These are phyloP conservation scores for Agriopis aurantiaria DNA, from an alignment of 2,888 invertebrate species.

Conservation along the genomic window DNA sequence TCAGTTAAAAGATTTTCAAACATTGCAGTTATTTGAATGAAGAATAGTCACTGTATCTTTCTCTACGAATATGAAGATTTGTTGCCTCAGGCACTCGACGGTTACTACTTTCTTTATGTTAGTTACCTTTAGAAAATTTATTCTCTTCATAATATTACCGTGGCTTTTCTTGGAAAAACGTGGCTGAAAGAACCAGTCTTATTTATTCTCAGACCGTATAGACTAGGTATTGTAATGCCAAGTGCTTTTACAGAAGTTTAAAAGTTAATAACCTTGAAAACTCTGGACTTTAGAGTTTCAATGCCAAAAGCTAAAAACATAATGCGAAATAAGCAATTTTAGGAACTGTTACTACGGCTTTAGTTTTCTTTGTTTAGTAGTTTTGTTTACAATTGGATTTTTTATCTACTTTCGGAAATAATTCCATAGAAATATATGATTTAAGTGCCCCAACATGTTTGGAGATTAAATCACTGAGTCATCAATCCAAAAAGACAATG, in stretches of 20 bases:
- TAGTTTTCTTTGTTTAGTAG: background rate
- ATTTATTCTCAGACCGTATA: conserved; percentile 29
- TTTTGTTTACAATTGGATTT: background rate
- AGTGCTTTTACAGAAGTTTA: conserved; percentile 20
- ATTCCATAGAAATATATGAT: no score
- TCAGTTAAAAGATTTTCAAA: no score
- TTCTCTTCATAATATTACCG: conserved; percentile 45
- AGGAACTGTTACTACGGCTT: background rate
- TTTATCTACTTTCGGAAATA: background rate
- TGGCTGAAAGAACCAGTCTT: conserved; percentile 25
- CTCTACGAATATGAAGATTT: conserved; percentile 54
- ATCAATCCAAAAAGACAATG: no score
- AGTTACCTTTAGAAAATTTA: conserved; percentile 69
- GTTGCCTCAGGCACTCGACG: conserved; percentile 62
- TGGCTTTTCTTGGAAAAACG: conserved; percentile 54
- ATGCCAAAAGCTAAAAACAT: background rate
- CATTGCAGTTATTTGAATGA: background rate
- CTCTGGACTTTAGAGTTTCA: background rate
- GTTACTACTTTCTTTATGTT: conserved; percentile 65
- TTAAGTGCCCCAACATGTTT: no score
- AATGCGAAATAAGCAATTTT: conserved; percentile 5
- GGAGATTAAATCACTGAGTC: no score
- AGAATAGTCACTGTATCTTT: conserved; percentile 6
- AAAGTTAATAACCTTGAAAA: conserved; percentile 13
- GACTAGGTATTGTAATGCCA: conserved; percentile 16